Conservation (phyloP, 2,113 vertebrate species). For the Vicugna pacos region DNA sequence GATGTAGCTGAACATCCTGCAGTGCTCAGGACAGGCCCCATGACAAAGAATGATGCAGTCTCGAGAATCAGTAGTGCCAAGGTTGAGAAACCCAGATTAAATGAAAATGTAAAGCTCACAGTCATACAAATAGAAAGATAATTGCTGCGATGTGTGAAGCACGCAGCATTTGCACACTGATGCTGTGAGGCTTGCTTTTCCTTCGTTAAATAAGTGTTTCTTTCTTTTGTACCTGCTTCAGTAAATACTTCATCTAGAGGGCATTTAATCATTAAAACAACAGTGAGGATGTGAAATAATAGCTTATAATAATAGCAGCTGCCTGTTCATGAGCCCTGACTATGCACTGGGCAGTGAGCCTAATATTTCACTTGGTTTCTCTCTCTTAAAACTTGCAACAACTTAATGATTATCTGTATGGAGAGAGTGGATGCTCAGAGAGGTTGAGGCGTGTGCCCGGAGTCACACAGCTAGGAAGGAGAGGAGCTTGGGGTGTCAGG, state of each 20-base stretch:
- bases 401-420: background rate
- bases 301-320: background rate
- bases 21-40: background rate
- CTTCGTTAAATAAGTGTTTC: background rate
- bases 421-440: background rate
- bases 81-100: background rate
- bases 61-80: background rate
- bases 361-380: background rate
- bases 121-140: background rate
- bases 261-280: background rate
- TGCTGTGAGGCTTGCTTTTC: background rate
- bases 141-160: background rate
- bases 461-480: background rate
- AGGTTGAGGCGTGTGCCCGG: background rate
- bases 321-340: background rate
- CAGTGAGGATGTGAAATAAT: background rate
- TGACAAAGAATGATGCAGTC: background rate
- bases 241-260: background rate
- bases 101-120: background rate
- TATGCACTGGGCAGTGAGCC: background rate
- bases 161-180: background rate
- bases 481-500: background rate
- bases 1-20: background rate
- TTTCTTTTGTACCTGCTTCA: background rate
- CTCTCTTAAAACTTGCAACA: background rate